A percentile compares a stretch with the other conserved stretches of the same genome.
phyloP scores from a whole-genome alignment of 92 coral and sea anemone genomes.

The Porites cylindrica region DNA sequence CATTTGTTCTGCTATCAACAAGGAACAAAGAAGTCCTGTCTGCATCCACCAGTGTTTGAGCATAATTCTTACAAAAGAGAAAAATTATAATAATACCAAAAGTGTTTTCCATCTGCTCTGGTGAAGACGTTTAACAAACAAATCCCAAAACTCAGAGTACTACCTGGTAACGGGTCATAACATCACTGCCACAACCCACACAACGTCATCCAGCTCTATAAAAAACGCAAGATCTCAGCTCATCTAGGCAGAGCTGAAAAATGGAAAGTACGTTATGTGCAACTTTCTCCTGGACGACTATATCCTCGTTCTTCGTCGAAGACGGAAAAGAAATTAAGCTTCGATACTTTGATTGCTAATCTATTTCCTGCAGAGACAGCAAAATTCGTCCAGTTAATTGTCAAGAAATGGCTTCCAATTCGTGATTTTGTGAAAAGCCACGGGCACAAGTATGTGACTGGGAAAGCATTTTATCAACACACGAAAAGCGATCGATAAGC shows the following conservation, averaged over 20 bases:
- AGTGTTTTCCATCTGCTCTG: no score
- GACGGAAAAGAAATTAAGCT: conserved; percentile 44
- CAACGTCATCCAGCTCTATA: conserved; percentile 41
- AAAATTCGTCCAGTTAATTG: conserved; percentile 39
- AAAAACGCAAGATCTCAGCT: conserved; percentile 49
- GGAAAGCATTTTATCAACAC: conserved; percentile 76
- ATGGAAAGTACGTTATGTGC: conserved; percentile 72
- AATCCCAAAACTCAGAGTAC: no score
- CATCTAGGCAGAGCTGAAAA: conserved; percentile 77
- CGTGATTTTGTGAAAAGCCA: conserved; percentile 66
- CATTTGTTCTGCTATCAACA: conserved; percentile 97
- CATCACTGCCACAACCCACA: no score
- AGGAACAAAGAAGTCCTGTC: conserved; percentile 97
- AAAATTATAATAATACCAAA: no score
- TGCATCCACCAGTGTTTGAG: conserved; percentile 97
- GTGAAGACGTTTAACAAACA: no score
- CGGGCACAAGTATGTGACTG: conserved; percentile 46
- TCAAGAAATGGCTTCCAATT: conserved; percentile 52
- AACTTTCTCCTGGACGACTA: conserved; percentile 64
- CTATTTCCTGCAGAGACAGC: conserved; percentile 51
- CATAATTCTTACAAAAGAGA: conserved; percentile 81
- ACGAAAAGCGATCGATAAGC: conserved; percentile 83
- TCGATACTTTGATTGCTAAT: conserved; percentile 49
- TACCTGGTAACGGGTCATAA: no score
- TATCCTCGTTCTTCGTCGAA: conserved; percentile 52